A percentile compares a stretch with the other conserved stretches of the same genome.
Evolutionary conservation across 2,888 invertebrate genomes (phyloP).

Genomic region (Buathra laborator): DNA sequence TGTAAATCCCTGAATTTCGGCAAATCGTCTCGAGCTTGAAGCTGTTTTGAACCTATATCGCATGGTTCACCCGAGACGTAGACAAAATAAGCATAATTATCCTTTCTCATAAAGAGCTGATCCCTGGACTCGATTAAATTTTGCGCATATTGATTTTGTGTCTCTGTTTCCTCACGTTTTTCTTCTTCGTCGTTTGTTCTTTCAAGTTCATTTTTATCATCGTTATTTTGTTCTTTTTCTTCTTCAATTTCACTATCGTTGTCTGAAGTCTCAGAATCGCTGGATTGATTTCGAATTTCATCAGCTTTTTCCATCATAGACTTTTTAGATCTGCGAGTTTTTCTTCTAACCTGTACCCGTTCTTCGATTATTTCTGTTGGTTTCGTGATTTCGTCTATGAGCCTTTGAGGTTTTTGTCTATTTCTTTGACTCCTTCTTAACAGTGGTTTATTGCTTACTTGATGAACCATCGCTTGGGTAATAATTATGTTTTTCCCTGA

Average conservation of each 20-base stretch:
- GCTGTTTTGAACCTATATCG: slow-evolving; percentile 33
- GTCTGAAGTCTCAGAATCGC: slow-evolving; percentile 1
- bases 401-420: too few relatives aligned
- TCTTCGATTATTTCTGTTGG: too few relatives aligned
- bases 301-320: too few relatives aligned
- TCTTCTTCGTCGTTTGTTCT: background rate
- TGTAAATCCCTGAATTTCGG: slow-evolving; percentile 10
- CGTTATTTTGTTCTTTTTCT: background rate
- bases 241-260: background rate
- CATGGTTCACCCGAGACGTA: slow-evolving; percentile 42
- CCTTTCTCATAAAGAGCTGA: slow-evolving; percentile 37
- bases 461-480: too few relatives aligned
- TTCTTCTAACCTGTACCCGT: too few relatives aligned
- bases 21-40: slow-evolving; percentile 2
- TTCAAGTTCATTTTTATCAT: background rate
- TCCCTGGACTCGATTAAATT: slow-evolving; percentile 40
- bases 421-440: too few relatives aligned
- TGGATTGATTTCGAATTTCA: background rate
- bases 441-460: too few relatives aligned
- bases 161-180: background rate
- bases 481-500: background rate
- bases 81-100: slow-evolving; percentile 49
- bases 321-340: too few relatives aligned
- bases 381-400: too few relatives aligned
- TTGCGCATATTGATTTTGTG: slow-evolving; percentile 13